Conservation (phyloP, 1,140 invertebrate species). For the Drosophila yakuba region DNA sequence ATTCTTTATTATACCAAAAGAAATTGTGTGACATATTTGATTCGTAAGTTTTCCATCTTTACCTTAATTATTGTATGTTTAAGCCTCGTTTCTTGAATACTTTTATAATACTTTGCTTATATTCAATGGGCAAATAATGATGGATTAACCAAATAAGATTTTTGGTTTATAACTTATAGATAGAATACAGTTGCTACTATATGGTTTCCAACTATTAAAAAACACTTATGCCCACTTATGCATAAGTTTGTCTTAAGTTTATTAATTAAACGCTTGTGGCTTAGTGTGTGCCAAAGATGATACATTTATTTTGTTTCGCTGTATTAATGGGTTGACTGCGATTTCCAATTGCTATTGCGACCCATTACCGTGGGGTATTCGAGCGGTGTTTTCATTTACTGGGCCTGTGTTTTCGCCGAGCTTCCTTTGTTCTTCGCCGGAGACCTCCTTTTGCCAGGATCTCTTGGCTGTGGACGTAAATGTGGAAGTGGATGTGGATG, state of each 20-base stretch:
- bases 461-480: slow-evolving; percentile 6
- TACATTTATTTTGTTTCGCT: slow-evolving; percentile 13
- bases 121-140: no score
- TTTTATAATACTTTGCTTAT: no score
- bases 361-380: slow-evolving; percentile 77
- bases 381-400: slow-evolving; percentile 67
- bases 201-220: no score
- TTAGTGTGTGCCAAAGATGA: background rate
- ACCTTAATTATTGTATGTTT: no score
- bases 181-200: no score
- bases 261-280: background rate
- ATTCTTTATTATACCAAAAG: no score
- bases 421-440: slow-evolving; percentile 57
- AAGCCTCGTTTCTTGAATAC: no score
- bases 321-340: slow-evolving; percentile 40
- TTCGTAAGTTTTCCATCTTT: no score
- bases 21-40: no score
- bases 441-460: slow-evolving; percentile 1
- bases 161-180: no score
- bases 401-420: background rate
- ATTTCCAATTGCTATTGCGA: slow-evolving; percentile 32
- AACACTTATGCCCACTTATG: background rate
- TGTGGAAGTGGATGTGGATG: background rate
- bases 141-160: no score
- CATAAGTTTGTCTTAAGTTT: background rate